Base-by-base conservation (phyloP, 2,113 vertebrate genomes). In the Percina caprodes region DNA sequence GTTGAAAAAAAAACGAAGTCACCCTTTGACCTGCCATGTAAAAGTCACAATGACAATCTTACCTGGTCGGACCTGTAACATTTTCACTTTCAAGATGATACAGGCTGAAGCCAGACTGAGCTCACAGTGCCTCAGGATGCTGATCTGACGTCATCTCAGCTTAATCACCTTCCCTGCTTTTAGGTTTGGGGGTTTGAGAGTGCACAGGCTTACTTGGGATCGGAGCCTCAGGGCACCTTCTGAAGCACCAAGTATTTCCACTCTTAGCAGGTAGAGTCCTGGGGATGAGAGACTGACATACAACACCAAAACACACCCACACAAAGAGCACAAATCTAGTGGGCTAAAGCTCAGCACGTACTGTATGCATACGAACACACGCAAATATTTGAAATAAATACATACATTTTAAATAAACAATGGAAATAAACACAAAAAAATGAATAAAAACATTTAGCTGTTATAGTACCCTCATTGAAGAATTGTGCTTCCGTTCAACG, bases 101-200 rank as follows among this genome's bases (percentile, higher is more conserved):
- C 39, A 11, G 39, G 39, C 39, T 9, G 2, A 42, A 42, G n/a
- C 71, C 69, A 65, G 59, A 63, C 66, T 52, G 51, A 48, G 51
- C 48, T 48, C 33, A 23, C 49, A n/a, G 46, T 52, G 63, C 74
- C 79, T 7, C 21, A 72, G 63, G 73, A 74, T 3, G 4, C 66
- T 71, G 74, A 75, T 82, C 86, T 70, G 16, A 71, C 65, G 52
- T 82, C 70, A 79, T 16, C 16, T 79, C n/a, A 13, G 5, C 35
- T 77, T 63, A 26, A 69, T 65, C 46, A 59, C 58, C 69, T 60
- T 73, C 69, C 18, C 26, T 54, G 51, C 51, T 70, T 52, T 74
- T 11, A 63, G 62, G 48, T 76, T 61, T 69, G 61, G 26, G 68
- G 68, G 62, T 83, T 77, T 54, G 35, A 45, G 61, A 70, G 66